Conservation (phyloP, 1,140 invertebrate species). For the Diorhabda carinulata region DNA sequence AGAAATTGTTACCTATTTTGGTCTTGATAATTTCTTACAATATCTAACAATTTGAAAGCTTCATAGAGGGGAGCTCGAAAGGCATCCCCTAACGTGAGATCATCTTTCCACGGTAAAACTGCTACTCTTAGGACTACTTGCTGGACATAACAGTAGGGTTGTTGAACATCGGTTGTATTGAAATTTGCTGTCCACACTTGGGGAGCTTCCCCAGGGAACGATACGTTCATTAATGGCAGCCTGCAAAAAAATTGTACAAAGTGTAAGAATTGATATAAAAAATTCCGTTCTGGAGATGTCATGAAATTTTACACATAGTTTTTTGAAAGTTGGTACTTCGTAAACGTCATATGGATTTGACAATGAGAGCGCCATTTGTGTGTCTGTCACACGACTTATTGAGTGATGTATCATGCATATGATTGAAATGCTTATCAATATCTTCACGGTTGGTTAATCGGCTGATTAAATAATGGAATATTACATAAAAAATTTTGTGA, state of each 20-base stretch:
- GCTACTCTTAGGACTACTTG: slow-evolving; percentile 67
- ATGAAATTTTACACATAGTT: too few species aligned
- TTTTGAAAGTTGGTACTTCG: too few species aligned
- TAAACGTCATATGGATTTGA: too few species aligned
- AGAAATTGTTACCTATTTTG: slow-evolving; percentile 60
- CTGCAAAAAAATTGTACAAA: slow-evolving; percentile 47
- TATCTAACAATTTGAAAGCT: slow-evolving; percentile 81
- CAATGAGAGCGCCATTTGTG: too few species aligned
- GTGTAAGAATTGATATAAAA: too few species aligned
- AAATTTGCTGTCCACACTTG: slow-evolving; percentile 49
- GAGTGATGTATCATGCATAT: too few species aligned
- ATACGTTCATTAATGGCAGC: slow-evolving; percentile 74
- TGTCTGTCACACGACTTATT: too few species aligned
- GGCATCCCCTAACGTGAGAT: slow-evolving; percentile 79
- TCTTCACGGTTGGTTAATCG: too few species aligned
- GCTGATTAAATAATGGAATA: too few species aligned
- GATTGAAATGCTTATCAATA: too few species aligned
- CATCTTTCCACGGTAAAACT: slow-evolving; percentile 81
- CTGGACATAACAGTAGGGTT: slow-evolving; percentile 76
- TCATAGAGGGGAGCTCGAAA: slow-evolving; percentile 83
- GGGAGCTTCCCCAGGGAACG: slow-evolving; percentile 77
- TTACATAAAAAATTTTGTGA: too few species aligned
- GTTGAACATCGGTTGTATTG: slow-evolving; percentile 52
- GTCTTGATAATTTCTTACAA: slow-evolving; percentile 79
- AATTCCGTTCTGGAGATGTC: too few species aligned